Evolutionary conservation across 2,797 vertebrate species (phyloP), one percentile per base, ranked within the genome.

Genomic region (Buphagus erythrorhynchus): DNA sequence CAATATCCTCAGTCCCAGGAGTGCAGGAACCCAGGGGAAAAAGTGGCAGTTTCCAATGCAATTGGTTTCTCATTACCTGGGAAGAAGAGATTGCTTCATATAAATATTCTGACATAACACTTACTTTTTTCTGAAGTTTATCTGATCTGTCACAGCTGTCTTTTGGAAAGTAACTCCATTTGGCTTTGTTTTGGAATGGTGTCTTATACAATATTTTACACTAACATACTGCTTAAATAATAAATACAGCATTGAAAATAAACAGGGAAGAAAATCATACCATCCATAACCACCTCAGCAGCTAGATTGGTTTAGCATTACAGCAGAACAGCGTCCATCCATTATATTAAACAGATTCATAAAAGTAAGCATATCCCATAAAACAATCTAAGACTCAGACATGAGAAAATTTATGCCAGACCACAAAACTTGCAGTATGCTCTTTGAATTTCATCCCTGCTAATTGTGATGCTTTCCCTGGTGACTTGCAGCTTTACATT

Each of bases 221-320:
- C 49, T 81, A 91, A 76, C 48, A 49, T 35, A 57, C 57, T 40
- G 36, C 62, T 91, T 92, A 88, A 95, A 88, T 91, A 96, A 94
- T 91, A 93, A 93, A 95, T 86, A 86, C 74, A 90, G 21, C 76
- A 71, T 36, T 88, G 89, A 57, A 90, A 93, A 84, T 94, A 81
- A 88, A 78, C 46, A 77, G 84, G 72, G 61, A 65, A 67, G 36
- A 68, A 91, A 93, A 76, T 40, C 19, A 15, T 85, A 55, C 76
- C 55, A 71, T 88, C 67, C 87, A 65, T 94, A 95, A 91, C 76
- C 69, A 91, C 49, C 79, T 87, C 75, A 69, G 69, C 21, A 36
- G 69, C 75, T 90, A 55, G 85, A 79, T 26, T 69, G 73, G 76
- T 62, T 94, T 55, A 65, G 65, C 66, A 17, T 86, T 76, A 52